Base-by-base conservation (phyloP, 2,113 vertebrate genomes). In the Erythrolamprus reginae region DNA sequence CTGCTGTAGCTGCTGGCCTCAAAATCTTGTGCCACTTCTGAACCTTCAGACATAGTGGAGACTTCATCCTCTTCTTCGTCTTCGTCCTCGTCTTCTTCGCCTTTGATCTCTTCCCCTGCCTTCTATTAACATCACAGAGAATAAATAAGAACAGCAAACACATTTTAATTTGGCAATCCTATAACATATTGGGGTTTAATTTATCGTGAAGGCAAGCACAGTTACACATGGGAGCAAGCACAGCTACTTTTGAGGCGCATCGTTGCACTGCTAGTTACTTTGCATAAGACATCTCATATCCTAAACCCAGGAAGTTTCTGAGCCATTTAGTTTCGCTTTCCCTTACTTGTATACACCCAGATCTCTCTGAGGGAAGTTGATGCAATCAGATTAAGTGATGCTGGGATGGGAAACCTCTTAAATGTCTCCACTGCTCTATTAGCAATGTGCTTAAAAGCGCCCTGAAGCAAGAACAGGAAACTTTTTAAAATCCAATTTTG, bases 31-130 rank as follows among this genome's bases (percentile, higher is more conserved):
- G 88, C 83, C 87, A 91, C 90, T 28, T 93, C 92, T 0, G 96
- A 96, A 51, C 94, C 93, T 85, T 95, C 95, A 1, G 96, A 96
- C 48, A 95, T 93, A 24, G 95, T 94, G 1, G 96, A 95, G 24
- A 94, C 96, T 5, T 95, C 96, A 10, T 96, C 96, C 1, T 96
- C 96, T 0, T 96, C 95, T 0, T 96, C 96, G 0, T 95, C 89
- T 3, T 96, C 95, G 0, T 96, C 96, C 0, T 96, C 95, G 52
- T 93, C 89, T 96, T 96, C 93, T 93, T 96, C 94, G 95, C 97
- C 88, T 96, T 96, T 88, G 97, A 96, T 89, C 77, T 95, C 97
- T 93, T 97, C 97, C 82, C 95, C 88, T 17, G 86, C 91, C 90
- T 91, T 94, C 95, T 96, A 93, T 89, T 88, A 56, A 33, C 23